Evolutionary conservation across 2,797 vertebrate species (phyloP).

Genomic region (Etheostoma nigrum): DNA sequence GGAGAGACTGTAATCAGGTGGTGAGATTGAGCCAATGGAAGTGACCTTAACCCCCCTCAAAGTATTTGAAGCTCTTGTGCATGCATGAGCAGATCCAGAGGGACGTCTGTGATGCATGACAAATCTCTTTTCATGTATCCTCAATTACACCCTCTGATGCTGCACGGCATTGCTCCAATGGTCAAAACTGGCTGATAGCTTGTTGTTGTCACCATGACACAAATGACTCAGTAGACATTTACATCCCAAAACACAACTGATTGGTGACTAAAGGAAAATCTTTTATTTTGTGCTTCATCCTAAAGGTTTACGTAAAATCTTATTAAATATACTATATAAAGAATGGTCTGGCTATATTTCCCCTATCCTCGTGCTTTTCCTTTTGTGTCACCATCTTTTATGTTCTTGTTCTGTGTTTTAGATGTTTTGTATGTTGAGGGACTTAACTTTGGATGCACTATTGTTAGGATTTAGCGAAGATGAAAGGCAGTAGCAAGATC

Average conservation of each 20-base stretch:
- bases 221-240: constrained; percentile 17
- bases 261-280: constrained; percentile 5
- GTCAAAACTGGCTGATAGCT: constrained; percentile 20
- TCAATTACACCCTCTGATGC: constrained; percentile 45
- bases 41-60: constrained; percentile 34
- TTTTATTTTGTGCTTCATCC: not conserved
- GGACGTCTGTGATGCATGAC: constrained; percentile 57
- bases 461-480: no score
- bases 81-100: constrained; percentile 46
- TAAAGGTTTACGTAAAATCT: not conserved
- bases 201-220: constrained; percentile 15
- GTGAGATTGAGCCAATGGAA: constrained; percentile 46
- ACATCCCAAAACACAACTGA: constrained; percentile 4
- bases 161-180: constrained; percentile 17
- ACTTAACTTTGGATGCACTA: no score
- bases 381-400: no score
- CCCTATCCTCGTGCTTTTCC: no score
- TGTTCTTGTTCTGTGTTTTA: no score
- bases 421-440: no score
- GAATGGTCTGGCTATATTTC: constrained; percentile 1
- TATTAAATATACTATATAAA: constrained; percentile 14
- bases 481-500: no score
- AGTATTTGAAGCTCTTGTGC: constrained; percentile 52
- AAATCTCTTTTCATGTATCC: constrained; percentile 61
- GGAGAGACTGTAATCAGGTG: constrained; percentile 42